Evolutionary conservation across 64 coral and sea anemone genomes (phyloP), one percentile per base, ranked within the genome.

Genomic region (Dendronephthya gigantea): DNA sequence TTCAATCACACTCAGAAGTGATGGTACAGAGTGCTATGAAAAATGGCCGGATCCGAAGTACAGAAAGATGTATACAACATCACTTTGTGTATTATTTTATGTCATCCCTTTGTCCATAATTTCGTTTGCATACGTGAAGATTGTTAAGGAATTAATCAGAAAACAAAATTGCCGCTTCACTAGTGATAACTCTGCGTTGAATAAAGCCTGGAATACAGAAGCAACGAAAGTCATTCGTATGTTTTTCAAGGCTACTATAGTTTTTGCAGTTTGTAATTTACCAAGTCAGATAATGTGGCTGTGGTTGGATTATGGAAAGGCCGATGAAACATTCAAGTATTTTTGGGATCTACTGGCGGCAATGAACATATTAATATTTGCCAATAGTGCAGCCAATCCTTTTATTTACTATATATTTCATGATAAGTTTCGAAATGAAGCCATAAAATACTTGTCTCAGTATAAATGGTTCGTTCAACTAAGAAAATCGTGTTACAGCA

Each of bases 281-380:
- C 84, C 84, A 68, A 86, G 65, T 50, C 55, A 86, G 15, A 1
- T 86, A 6, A 70, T 86, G 84, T 86, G 84, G 84, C 22, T 86
- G 35, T 86, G 84, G 84, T 68, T 68, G 7, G 84, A 86, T 86
- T 86, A 68, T 45, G 84, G 84, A 14, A 68, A 86, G 27, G 84
- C 84, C 1, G 84, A 86, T 34, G 35, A 68, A 14, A 50, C 22
- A 31, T 86, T 58, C 25, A 39, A 39, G 11, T 51, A 86, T 86
- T 86, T 69, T 51, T 68, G 84, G 84, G 84, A 86, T 29, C 39
- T 86, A n/a, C 33, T 86, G 9, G 50, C 84, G 16, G 55, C 39
- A 13, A 36, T 68, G 41, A 86, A 86, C 65, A 86, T 86, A 37
- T 40, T 86, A 28, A 68, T 86, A 68, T 51, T 86, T 43, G 55